Evolutionary conservation across 2,888 invertebrate species (phyloP).

Genomic region (Lepidochrysops patricia): DNA sequence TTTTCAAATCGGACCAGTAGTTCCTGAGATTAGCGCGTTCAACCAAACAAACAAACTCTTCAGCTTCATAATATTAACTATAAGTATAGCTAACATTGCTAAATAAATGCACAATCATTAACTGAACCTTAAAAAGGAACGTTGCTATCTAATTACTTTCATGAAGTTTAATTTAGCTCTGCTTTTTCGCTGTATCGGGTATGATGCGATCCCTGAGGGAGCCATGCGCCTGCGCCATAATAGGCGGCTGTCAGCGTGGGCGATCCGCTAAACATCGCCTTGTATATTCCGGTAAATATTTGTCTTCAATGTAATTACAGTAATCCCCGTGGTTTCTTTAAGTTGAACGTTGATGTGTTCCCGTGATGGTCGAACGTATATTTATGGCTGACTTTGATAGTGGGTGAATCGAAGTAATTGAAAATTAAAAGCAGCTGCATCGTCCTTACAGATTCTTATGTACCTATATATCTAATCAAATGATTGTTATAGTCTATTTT

Average conservation of each 20-base stretch:
- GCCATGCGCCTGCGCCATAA: constrained; percentile 41
- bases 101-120: background rate
- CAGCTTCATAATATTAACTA: too few relatives aligned
- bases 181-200: constrained; percentile 25
- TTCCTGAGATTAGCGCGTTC: too few relatives aligned
- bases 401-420: background rate
- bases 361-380: constrained; percentile 22
- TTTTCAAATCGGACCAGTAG: too few relatives aligned
- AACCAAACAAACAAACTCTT: too few relatives aligned
- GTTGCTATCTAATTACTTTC: constrained; percentile 25
- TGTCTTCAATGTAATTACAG: constrained; percentile 62
- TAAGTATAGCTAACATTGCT: background rate
- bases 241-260: constrained; percentile 59
- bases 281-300: constrained; percentile 62
- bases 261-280: constrained; percentile 54
- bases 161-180: constrained; percentile 26
- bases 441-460: background rate
- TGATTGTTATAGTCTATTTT: too few relatives aligned
- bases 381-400: constrained; percentile 2
- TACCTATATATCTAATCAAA: too few relatives aligned
- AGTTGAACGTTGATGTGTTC: constrained; percentile 25
- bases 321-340: constrained; percentile 33
- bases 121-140: background rate
- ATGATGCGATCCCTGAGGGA: constrained; percentile 43
- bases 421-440: background rate